Conservation (phyloP, 2,113 vertebrate species). For the Chaenogobius annularis region DNA sequence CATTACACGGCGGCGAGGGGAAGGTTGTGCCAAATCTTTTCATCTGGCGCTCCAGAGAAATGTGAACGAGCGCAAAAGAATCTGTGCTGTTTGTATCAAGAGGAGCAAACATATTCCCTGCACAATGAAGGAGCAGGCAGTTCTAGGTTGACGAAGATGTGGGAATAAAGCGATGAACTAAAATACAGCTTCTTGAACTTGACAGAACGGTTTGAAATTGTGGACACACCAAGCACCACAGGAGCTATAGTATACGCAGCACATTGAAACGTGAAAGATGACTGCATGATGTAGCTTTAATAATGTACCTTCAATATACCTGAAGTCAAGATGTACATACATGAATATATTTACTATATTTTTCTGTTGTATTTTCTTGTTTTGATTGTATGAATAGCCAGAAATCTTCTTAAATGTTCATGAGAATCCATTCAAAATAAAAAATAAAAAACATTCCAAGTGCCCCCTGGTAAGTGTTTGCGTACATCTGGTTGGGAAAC, state of each 20-base stretch:
- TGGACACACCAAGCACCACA: background rate
- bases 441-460: no score
- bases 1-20: constrained; percentile 31
- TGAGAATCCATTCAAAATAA: no score
- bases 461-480: no score
- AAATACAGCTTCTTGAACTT: background rate
- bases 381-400: no score
- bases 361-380: no score
- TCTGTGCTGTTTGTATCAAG: background rate
- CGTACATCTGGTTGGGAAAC: no score
- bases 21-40: constrained; percentile 41
- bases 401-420: no score
- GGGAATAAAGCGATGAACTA: background rate
- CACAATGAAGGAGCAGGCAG: background rate
- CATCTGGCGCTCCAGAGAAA: constrained; percentile 41
- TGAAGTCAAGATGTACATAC: no score
- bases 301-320: no score
- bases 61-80: background rate
- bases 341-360: no score
- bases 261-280: no score
- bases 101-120: background rate
- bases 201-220: background rate
- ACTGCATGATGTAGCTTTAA: no score
- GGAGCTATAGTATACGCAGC: background rate
- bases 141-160: background rate